phyloP scores from a whole-genome alignment of 2,888 invertebrate species.

The Lysandra coridon region DNA sequence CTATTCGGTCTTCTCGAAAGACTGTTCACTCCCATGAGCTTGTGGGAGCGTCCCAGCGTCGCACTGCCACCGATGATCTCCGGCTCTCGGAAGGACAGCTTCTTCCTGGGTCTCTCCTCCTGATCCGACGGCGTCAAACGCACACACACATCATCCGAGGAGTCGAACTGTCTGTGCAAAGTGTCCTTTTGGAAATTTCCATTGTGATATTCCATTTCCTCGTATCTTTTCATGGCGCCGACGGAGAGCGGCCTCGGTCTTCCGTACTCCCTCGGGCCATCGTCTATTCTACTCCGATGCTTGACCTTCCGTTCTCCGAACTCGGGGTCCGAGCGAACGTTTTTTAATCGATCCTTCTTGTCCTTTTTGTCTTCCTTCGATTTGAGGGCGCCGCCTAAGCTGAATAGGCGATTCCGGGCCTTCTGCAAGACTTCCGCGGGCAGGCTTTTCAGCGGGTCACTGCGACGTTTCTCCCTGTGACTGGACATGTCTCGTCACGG shows the following conservation, averaged over 20 bases:
- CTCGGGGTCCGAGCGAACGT: conserved; percentile 66
- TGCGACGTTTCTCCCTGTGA: conserved; percentile 60
- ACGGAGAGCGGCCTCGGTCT: conserved; percentile 68
- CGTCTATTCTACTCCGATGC: conserved; percentile 64
- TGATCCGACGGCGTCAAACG: conserved; percentile 65
- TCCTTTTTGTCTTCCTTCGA: conserved; percentile 67
- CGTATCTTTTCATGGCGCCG: conserved; percentile 63
- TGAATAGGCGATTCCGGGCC: conserved; percentile 71
- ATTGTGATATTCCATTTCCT: conserved; percentile 54
- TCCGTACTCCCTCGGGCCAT: conserved; percentile 50
- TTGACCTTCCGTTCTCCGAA: conserved; percentile 62
- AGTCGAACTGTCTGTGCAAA: conserved; percentile 56
- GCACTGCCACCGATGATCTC: conserved; percentile 81
- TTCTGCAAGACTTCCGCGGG: conserved; percentile 71
- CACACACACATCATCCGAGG: conserved; percentile 65
- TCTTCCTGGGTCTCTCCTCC: conserved; percentile 87
- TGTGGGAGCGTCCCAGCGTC: conserved; percentile 65
- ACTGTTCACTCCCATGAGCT: conserved; percentile 71
- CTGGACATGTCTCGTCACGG: conserved; percentile 59
- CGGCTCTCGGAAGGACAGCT: conserved; percentile 92
- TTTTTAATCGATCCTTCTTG: conserved; percentile 65
- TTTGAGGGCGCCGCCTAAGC: conserved; percentile 72
- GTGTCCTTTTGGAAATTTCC: conserved; percentile 56
- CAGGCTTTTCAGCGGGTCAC: conserved; percentile 71
- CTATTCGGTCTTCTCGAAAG: conserved; percentile 61